Conservation (phyloP, 2,113 vertebrate genomes). For the Halichoerus grypus region DNA sequence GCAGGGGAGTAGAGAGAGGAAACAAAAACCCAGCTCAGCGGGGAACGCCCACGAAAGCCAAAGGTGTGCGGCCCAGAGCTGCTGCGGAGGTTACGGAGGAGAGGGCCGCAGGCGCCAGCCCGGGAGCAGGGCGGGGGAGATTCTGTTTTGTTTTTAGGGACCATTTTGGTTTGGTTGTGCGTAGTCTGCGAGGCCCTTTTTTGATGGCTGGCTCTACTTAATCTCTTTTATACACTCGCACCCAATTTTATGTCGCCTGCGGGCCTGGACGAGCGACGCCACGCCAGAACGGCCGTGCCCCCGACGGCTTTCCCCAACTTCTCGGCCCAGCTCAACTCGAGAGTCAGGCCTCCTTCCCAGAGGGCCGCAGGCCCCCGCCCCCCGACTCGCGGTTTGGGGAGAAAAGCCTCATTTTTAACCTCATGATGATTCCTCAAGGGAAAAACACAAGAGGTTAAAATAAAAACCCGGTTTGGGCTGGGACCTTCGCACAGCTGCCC, state of each 20-base stretch:
- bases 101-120: neutral
- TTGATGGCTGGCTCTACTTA: neutral
- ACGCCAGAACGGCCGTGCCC: neutral
- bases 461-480: neutral
- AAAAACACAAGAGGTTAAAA: neutral
- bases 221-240: neutral
- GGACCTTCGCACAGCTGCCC: neutral
- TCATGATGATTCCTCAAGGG: neutral
- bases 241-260: neutral
- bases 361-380: neutral
- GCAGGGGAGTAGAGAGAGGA: neutral
- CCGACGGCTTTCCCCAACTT: neutral
- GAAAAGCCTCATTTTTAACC: neutral
- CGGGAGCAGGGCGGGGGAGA: neutral
- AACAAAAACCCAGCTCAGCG: neutral
- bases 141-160: neutral
- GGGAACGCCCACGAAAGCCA: neutral
- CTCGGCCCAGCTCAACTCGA: fast-evolving
- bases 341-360: neutral
- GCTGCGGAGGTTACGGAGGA: fast-evolving
- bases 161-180: neutral
- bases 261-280: neutral
- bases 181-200: neutral
- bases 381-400: neutral
- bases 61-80: neutral